These are phyloP conservation scores for Caenorhabditis angaria DNA, from an alignment of 2,888 invertebrate species.

Conservation along the genomic window DNA sequence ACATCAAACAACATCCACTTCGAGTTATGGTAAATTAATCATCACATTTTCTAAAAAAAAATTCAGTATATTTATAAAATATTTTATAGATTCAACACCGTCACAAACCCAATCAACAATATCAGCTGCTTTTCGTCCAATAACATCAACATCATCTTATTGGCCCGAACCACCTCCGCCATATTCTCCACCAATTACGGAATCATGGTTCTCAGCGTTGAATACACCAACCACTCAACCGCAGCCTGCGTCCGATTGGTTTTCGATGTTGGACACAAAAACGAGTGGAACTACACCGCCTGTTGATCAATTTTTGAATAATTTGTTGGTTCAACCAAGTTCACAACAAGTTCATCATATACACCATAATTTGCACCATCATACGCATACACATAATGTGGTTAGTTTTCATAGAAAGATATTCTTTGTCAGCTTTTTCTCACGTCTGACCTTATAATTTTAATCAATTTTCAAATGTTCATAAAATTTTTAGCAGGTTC, in stretches of 20 bases:
- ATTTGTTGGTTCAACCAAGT: background rate
- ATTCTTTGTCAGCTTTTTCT: too few species aligned
- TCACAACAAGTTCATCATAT: conserved; percentile 39
- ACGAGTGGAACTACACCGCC: background rate
- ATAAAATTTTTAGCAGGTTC: conserved; percentile 27
- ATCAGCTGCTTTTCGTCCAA: background rate
- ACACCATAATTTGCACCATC: conserved; percentile 48
- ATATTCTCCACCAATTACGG: conserved; percentile 34
- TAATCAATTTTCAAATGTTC: too few species aligned
- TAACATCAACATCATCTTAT: background rate
- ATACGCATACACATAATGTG: conserved; percentile 51
- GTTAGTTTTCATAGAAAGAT: conserved; percentile 18
- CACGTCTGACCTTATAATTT: background rate
- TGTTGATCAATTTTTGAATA: background rate
- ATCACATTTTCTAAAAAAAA: background rate
- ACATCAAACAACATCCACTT: conserved; percentile 2
- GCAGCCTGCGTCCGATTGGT: conserved; percentile 14
- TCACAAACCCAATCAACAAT: background rate
- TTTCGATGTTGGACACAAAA: conserved; percentile 7
- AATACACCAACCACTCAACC: background rate
- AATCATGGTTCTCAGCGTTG: conserved; percentile 12
- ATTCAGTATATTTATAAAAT: background rate
- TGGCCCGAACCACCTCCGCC: conserved; percentile 59
- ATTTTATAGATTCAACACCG: conserved; percentile 13
- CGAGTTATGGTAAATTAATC: conserved; percentile 14